phyloP scores from a whole-genome alignment of 1,140 invertebrate species.

The Halesus radiatus region DNA sequence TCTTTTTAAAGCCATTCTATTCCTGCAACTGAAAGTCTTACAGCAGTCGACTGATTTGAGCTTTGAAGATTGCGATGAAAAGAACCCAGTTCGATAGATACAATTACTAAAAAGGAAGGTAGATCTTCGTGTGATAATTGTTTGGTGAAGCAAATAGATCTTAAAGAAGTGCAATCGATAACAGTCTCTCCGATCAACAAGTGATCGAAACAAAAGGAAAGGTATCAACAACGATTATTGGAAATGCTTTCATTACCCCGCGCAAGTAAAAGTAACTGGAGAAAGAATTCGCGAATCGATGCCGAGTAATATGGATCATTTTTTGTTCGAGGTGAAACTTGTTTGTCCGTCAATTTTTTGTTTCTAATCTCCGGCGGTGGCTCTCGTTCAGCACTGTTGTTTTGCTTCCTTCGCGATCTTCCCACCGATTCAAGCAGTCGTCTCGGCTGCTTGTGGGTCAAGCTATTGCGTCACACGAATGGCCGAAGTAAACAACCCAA shows the following conservation, averaged over 20 bases:
- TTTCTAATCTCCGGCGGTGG: conserved; percentile 36
- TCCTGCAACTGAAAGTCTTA: too few relatives aligned
- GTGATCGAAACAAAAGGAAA: neutral
- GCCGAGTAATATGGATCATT: conserved; percentile 40
- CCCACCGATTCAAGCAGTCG: neutral
- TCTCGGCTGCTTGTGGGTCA: conserved; percentile 25
- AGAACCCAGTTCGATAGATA: too few relatives aligned
- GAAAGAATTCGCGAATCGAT: conserved; percentile 41
- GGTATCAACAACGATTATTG: conserved; percentile 11
- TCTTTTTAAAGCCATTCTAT: too few relatives aligned
- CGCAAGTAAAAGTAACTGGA: conserved; percentile 41
- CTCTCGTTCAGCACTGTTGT: conserved; percentile 36
- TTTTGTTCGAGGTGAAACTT: conserved; percentile 49
- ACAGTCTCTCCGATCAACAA: too few relatives aligned
- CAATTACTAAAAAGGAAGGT: too few relatives aligned
- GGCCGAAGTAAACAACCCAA: neutral
- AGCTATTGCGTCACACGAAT: conserved; percentile 27
- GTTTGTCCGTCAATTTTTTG: conserved; percentile 37
- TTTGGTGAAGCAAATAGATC: too few relatives aligned
- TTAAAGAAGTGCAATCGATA: too few relatives aligned
- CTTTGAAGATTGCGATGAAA: too few relatives aligned
- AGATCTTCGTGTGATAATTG: too few relatives aligned
- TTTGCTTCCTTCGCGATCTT: conserved; percentile 29
- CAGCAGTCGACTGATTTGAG: too few relatives aligned
- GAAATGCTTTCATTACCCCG: conserved; percentile 22